These are phyloP conservation scores for Condylura cristata DNA, from an alignment of 2,113 vertebrate species.

Conservation along the genomic window DNA sequence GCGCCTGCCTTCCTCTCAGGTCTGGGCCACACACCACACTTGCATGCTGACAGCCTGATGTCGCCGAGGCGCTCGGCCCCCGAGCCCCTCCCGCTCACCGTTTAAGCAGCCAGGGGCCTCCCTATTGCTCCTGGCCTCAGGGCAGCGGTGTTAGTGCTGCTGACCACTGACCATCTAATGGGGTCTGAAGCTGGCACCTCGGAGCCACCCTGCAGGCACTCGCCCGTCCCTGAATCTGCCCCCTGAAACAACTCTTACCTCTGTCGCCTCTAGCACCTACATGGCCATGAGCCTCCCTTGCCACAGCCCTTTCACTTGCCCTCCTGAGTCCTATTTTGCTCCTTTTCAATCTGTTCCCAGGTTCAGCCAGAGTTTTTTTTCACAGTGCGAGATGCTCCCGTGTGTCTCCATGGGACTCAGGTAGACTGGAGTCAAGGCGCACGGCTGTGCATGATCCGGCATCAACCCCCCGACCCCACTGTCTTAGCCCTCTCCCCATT, in stretches of 20 bases:
- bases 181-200: rapidly evolving
- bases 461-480: neutral
- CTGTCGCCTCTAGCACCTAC: no score
- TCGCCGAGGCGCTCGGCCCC: neutral
- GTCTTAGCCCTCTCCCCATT: rapidly evolving
- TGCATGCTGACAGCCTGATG: neutral
- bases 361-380: neutral
- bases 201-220: neutral
- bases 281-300: neutral
- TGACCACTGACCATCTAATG: rapidly evolving
- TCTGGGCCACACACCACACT: neutral
- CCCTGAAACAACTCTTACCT: neutral
- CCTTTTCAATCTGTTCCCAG: neutral
- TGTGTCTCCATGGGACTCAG: neutral
- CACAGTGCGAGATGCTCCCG: neutral
- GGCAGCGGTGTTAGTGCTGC: neutral
- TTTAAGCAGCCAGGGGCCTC: neutral
- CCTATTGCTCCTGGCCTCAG: neutral
- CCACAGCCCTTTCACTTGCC: neutral
- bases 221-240: neutral
- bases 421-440: neutral
- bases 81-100: neutral
- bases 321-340: neutral
- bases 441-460: neutral
- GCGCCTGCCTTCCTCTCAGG: neutral